These are phyloP conservation scores for Anthonomus grandis DNA, from an alignment of 1,140 invertebrate species.

Conservation along the genomic window DNA sequence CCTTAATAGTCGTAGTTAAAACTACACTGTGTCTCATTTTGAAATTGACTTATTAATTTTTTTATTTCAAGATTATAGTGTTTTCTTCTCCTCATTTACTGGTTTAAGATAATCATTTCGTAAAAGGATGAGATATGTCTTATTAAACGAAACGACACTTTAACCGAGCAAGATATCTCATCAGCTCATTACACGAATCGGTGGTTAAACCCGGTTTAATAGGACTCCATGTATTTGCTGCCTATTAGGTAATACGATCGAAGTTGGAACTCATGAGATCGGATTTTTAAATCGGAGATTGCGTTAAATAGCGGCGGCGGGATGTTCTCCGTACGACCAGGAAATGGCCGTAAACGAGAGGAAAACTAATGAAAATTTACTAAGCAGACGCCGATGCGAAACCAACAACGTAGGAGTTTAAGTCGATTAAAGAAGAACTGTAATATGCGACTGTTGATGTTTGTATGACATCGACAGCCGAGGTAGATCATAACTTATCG, in stretches of 20 bases:
- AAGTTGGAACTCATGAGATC: neutral
- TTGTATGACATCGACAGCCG: too few species aligned
- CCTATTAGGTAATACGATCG: constrained; percentile 23
- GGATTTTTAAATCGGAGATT: constrained; percentile 21
- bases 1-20: too few species aligned
- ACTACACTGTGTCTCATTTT: too few species aligned
- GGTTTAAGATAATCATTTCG: neutral
- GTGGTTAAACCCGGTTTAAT: constrained; percentile 20
- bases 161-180: constrained; percentile 13
- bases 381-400: too few species aligned
- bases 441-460: too few species aligned
- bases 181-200: constrained; percentile 22
- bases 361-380: constrained; percentile 14
- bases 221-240: constrained; percentile 21
- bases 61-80: too few species aligned
- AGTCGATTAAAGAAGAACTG: too few species aligned
- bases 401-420: too few species aligned
- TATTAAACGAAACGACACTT: constrained; percentile 12
- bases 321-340: constrained; percentile 16
- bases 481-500: too few species aligned
- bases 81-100: neutral
- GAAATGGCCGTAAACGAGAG: constrained; percentile 6
- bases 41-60: too few species aligned
- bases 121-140: too few species aligned
- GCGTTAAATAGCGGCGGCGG: constrained; percentile 15